Base-by-base conservation (phyloP, 2,113 vertebrate genomes). In the Hypocryptadius cinnamomeus region DNA sequence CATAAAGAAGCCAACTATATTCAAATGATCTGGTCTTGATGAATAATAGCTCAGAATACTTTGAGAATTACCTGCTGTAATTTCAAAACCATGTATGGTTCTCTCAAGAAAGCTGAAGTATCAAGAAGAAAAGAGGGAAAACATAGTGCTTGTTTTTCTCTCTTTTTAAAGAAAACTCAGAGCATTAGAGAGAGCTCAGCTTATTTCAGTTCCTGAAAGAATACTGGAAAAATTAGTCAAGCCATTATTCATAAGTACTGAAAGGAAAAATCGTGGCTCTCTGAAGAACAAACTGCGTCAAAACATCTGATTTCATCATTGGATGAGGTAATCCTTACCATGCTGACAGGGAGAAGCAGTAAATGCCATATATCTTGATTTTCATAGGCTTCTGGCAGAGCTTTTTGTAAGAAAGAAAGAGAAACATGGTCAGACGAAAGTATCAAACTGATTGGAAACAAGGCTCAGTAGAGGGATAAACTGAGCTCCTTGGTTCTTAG, bases 121-220 rank as follows among this genome's bases (percentile, higher is more conserved):
- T 47, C 37, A 44, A 83, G 53, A 79, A 76, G 9, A n/a, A 45
- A 90, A 80, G 69, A 89, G 30, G 11, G 11, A 8, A 81, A 84
- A 74, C 18, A 10, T 45, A 63, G 40, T 72, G 40, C 24, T 77
- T 53, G 5, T 65, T 50, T 70, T 77, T 70, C 22, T 83, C 40
- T 63, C 42, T 56, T 69, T 77, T 77, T 21, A 37, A 84, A 79
- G n/a, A 72, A 77, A 61, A 47, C 3, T 56, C 84, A 68, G 69
- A 48, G 22, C 22, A 48, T 69, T 69, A 45, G 13, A 77, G 59
- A 91, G 33, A 81, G n/a, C 57, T 92, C 47, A 66, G 23, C 31
- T 85, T 90, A 64, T 79, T 94, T 90, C 88, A 79, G 74, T 87
- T 92, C 39, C 65, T 91, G 51, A 40, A 94, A 89, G 93, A 93